phyloP scores from a whole-genome alignment of 2,888 invertebrate species.

The Kuschelorhynchus macadamiae region DNA sequence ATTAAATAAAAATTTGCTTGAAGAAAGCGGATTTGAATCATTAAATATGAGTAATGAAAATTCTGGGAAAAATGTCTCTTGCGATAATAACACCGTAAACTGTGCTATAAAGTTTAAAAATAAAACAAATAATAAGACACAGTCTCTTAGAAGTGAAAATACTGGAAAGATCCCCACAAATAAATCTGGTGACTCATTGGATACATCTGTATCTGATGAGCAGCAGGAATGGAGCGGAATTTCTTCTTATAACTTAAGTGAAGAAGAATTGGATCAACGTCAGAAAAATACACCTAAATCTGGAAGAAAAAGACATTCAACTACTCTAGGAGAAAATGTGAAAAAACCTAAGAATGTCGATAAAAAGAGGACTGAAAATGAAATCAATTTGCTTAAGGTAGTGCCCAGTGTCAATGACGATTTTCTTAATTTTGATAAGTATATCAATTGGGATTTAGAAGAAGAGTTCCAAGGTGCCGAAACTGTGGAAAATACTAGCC shows the following conservation, averaged over 20 bases:
- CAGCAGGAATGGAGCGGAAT: too few relatives aligned
- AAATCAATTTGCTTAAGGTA: slow-evolving; percentile 47
- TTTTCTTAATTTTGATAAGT: slow-evolving; percentile 57
- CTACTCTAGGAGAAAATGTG: background rate
- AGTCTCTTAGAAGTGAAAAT: too few relatives aligned
- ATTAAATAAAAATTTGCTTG: background rate
- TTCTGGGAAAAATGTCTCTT: background rate
- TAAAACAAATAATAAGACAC: too few relatives aligned
- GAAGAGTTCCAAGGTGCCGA: background rate
- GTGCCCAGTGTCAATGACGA: slow-evolving; percentile 60
- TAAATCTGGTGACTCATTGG: too few relatives aligned
- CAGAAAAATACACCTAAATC: too few relatives aligned
- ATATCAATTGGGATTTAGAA: slow-evolving; percentile 67
- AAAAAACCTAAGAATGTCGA: background rate
- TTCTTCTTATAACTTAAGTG: too few relatives aligned
- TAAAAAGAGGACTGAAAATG: slow-evolving; percentile 14
- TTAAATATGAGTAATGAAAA: background rate
- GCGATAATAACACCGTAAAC: background rate
- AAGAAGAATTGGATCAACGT: too few relatives aligned
- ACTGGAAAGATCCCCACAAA: too few relatives aligned
- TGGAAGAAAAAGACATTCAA: background rate
- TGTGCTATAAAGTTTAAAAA: too few relatives aligned
- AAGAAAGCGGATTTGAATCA: slow-evolving; percentile 11
- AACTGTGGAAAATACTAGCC: background rate
- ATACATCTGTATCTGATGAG: too few relatives aligned